Conservation (phyloP, 2,888 invertebrate species). For the Autographa gamma region DNA sequence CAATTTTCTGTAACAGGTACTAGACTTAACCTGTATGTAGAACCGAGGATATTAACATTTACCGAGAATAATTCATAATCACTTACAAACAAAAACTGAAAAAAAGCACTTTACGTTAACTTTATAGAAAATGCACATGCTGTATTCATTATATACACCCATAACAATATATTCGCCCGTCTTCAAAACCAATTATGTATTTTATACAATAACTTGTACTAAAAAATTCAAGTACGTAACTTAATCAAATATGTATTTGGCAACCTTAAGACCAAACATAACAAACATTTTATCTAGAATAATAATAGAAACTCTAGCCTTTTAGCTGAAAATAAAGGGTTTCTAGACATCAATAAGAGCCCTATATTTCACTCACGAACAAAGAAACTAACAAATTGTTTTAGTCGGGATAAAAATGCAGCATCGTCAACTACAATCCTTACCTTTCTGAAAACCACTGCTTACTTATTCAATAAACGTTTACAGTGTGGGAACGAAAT, state of each 20-base stretch:
- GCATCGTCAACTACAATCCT: slow-evolving; percentile 54
- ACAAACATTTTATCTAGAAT: slow-evolving; percentile 7
- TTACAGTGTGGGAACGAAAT: slow-evolving; percentile 83
- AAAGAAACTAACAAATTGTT: slow-evolving; percentile 61
- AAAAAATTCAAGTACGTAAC: too few species aligned
- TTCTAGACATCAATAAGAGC: slow-evolving; percentile 26
- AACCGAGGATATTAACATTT: not conserved
- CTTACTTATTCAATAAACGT: slow-evolving; percentile 86
- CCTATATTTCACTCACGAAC: slow-evolving; percentile 31
- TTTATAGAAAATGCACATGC: too few species aligned
- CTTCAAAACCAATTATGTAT: too few species aligned
- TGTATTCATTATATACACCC: too few species aligned
- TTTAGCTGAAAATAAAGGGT: slow-evolving; percentile 22
- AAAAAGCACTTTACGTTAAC: not conserved
- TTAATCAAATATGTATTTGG: not conserved
- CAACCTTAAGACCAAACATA: not conserved
- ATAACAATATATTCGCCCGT: too few species aligned
- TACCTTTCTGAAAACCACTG: slow-evolving; percentile 72
- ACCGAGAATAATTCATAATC: not conserved
- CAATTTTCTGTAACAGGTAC: not conserved
- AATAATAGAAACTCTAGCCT: not conserved
- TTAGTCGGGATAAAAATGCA: slow-evolving; percentile 61
- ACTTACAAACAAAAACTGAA: not conserved
- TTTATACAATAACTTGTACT: too few species aligned
- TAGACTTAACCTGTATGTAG: not conserved